Conservation (phyloP, 1,140 invertebrate genomes). For the Lanistes nyassanus region DNA sequence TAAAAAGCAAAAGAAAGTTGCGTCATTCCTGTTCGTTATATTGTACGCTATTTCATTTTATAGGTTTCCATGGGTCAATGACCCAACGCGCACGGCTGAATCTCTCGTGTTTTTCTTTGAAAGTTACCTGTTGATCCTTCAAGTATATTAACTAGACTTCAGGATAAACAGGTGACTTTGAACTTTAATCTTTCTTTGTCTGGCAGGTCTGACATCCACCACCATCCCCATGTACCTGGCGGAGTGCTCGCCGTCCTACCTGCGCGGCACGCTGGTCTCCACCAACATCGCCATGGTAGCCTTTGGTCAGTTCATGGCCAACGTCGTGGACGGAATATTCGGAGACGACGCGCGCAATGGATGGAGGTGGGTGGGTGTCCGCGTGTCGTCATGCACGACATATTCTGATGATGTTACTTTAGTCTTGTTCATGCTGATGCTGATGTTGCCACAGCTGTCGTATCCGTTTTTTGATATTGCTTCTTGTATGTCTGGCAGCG, state of each 20-base stretch:
- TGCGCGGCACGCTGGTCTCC: slow-evolving; percentile 71
- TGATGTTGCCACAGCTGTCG: background rate
- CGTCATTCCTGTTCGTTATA: no score
- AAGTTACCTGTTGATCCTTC: no score
- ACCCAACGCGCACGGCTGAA: no score
- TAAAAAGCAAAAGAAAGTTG: no score
- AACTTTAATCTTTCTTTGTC: slow-evolving; percentile 16
- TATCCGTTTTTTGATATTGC: background rate
- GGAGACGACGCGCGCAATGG: slow-evolving; percentile 67
- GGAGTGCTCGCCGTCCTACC: slow-evolving; percentile 71
- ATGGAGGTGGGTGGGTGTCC: slow-evolving; percentile 68
- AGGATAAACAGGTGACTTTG: no score
- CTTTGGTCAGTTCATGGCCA: slow-evolving; percentile 72
- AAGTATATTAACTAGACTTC: no score
- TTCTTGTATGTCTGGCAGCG: background rate
- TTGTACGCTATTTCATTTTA: no score
- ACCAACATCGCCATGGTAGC: slow-evolving; percentile 74
- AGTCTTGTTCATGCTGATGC: background rate
- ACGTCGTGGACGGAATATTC: slow-evolving; percentile 71
- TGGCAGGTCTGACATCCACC: slow-evolving; percentile 73
- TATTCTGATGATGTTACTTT: no score
- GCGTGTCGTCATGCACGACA: no score
- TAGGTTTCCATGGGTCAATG: no score
- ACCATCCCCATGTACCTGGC: slow-evolving; percentile 76
- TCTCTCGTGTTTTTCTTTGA: no score